Conservation (phyloP, 2,113 vertebrate species). For the Electrona antarctica region DNA sequence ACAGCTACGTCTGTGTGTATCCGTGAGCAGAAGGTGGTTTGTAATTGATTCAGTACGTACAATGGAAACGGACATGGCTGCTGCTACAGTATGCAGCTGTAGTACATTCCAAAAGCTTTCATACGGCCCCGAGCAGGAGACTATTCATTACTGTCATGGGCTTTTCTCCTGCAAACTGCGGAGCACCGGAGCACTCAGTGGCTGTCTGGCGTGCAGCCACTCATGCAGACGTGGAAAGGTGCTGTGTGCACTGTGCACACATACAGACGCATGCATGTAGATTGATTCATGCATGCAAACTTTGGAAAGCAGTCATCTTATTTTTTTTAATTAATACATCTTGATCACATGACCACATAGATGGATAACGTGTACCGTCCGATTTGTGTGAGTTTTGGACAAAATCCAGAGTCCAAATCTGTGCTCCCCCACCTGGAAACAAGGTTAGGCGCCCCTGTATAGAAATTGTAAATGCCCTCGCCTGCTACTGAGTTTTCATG, state of each 20-base stretch:
- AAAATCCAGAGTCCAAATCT: no score
- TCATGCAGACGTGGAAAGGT: background rate
- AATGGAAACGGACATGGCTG: slow-evolving; percentile 2
- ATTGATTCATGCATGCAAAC: no score
- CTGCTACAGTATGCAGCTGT: slow-evolving; percentile 8
- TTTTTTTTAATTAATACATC: no score
- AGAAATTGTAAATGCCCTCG: no score
- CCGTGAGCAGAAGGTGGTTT: background rate
- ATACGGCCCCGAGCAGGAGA: slow-evolving; percentile 1
- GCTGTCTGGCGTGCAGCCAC: background rate
- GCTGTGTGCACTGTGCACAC: background rate
- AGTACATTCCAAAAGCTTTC: background rate
- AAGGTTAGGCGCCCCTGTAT: no score
- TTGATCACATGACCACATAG: no score
- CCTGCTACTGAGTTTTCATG: no score
- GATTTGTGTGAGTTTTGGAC: no score
- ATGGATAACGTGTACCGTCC: no score
- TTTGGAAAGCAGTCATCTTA: no score
- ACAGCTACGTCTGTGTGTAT: slow-evolving; percentile 1
- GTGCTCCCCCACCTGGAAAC: no score
- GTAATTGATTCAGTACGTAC: slow-evolving; percentile 32
- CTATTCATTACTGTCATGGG: background rate
- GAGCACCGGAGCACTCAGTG: background rate
- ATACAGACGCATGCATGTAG: no score
- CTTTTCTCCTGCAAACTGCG: background rate